Evolutionary conservation across 2,113 vertebrate genomes (phyloP).

Genomic region (Datnioides undecimradiatus): DNA sequence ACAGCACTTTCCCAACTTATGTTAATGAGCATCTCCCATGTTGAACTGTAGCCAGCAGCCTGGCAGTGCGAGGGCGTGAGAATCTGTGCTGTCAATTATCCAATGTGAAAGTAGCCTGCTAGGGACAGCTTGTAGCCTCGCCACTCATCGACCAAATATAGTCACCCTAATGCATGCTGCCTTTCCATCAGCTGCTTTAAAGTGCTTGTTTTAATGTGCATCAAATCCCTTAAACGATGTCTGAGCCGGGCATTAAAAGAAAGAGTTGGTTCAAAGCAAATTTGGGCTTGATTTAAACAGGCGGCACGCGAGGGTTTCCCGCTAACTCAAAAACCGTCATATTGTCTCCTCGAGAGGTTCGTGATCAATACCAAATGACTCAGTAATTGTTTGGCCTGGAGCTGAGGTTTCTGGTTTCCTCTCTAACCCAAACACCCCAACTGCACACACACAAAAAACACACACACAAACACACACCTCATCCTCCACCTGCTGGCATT

Average conservation of each 20-base stretch:
- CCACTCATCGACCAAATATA: slow-evolving; percentile 63
- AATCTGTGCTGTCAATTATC: slow-evolving; percentile 76
- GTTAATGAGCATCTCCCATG: slow-evolving; percentile 71
- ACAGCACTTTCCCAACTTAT: slow-evolving; percentile 66
- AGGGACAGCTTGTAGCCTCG: slow-evolving; percentile 66
- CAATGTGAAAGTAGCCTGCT: slow-evolving; percentile 64
- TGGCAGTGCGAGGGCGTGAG: slow-evolving; percentile 67
- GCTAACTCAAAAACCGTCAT: background rate
- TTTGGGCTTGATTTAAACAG: background rate
- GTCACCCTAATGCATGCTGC: slow-evolving; percentile 30
- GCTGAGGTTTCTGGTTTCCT: slow-evolving; percentile 34
- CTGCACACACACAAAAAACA: slow-evolving; percentile 38
- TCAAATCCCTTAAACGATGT: slow-evolving; percentile 27
- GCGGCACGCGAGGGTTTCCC: background rate
- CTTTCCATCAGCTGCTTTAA: slow-evolving; percentile 40
- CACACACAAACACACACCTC: slow-evolving; percentile 19
- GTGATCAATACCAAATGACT: slow-evolving; percentile 52
- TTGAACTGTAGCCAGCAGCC: slow-evolving; percentile 67
- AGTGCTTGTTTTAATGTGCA: slow-evolving; percentile 44
- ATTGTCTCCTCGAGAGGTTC: slow-evolving; percentile 31
- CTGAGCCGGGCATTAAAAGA: background rate
- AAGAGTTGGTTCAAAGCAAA: background rate
- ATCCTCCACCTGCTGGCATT: background rate
- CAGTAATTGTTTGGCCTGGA: slow-evolving; percentile 51
- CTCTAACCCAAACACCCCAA: background rate